Base-by-base conservation (phyloP, 2,113 vertebrate species). In the Thermophis baileyi region DNA sequence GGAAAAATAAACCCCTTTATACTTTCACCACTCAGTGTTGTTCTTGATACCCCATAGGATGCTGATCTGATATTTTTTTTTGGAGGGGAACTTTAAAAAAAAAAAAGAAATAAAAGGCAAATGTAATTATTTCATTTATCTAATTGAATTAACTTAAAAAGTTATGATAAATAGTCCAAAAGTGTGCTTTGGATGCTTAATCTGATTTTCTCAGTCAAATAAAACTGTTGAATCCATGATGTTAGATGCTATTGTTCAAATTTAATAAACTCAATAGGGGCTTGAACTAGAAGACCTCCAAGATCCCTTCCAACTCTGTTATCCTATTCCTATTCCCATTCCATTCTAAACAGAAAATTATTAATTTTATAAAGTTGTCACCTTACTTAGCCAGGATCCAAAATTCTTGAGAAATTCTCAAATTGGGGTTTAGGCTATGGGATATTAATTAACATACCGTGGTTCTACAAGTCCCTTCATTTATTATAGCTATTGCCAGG, bases 121-220 rank as follows among this genome's bases (percentile, higher is more conserved):
- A 98, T 98, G 96, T 97, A 97, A 98, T 98, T 97, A 98, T 98
- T 98, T 98, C 97, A 97, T 97, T 98, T 98, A 97, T 98, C 96
- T 97, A 98, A 98, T 97, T 97, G 96, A 97, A 98, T 98, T 98
- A 97, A 97, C 96, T 97, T 97, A 14, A 93, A 94, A 97, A 98
- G 96, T 96, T 97, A 97, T 97, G 97, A 97, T 98, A 97, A 96
- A 97, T 97, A 95, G 92, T 95, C 95, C 95, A 44, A 81, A 40
- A 88, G 35, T 91, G 96, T 97, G 97, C 95, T 94, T 97, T 97
- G 97, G 97, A 74, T 74, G 14, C 51, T 74, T 97, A 97, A 96
- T 96, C 95, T 97, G 96, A 91, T 93, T 96, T 97, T 97, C 95
- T 97, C 94, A 94, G 97, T 97, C 97, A 97, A 74, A 69, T 97